phyloP scores from a whole-genome alignment of 1,140 invertebrate genomes.

The Caenorhabditis briggsae region DNA sequence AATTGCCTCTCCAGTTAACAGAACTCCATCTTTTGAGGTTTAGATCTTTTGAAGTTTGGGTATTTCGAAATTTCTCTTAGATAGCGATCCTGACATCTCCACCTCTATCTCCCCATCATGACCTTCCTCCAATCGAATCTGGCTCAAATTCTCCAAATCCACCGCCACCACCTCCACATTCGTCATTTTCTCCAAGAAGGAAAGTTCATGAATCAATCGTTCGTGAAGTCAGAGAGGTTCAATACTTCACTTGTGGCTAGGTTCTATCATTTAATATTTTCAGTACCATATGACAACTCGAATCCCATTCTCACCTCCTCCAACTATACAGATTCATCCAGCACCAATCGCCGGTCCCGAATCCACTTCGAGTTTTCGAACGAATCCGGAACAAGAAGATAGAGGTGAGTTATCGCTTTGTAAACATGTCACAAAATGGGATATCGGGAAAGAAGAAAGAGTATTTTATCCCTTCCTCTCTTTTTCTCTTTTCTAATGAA shows the following conservation, averaged over 20 bases:
- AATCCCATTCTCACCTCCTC: conserved; percentile 24
- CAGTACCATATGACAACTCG: conserved; percentile 37
- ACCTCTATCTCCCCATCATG: conserved; percentile 16
- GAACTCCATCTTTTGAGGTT: conserved; percentile 51
- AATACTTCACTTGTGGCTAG: not conserved
- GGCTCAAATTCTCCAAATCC: not conserved
- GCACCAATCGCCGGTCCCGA: conserved; percentile 48
- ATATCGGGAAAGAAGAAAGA: not conserved
- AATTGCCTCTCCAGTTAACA: conserved; percentile 27
- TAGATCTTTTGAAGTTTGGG: too few relatives aligned
- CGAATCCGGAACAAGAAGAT: conserved; percentile 42
- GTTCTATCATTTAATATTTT: not conserved
- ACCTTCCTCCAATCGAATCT: conserved; percentile 42
- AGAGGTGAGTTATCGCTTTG: conserved; percentile 25
- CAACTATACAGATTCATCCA: conserved; percentile 31
- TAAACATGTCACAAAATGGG: conserved; percentile 51
- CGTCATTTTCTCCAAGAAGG: conserved; percentile 13
- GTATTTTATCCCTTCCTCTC: conserved; percentile 1
- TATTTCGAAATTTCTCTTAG: not conserved
- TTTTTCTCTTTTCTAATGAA: not conserved
- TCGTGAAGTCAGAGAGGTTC: conserved; percentile 37
- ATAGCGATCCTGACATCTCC: conserved; percentile 41
- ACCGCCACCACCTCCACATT: conserved; percentile 30
- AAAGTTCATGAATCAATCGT: conserved; percentile 49
- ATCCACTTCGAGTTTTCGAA: conserved; percentile 51